A percentile compares a stretch with the other conserved stretches of the same genome.
phyloP scores from a whole-genome alignment of 1,140 invertebrate species.

The Tetraneura akinire region DNA sequence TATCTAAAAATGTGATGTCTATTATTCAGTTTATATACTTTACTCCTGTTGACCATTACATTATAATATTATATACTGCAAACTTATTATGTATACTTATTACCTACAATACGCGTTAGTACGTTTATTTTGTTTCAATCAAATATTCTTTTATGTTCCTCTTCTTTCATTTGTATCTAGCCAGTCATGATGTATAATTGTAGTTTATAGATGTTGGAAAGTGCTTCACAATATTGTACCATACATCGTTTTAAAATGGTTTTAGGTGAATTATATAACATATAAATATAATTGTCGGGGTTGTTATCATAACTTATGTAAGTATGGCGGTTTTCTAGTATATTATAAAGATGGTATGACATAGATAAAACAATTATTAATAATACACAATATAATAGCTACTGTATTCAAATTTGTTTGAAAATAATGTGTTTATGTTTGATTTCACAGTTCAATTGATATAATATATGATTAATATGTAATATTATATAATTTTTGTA shows the following conservation, averaged over 20 bases:
- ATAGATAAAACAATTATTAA: constrained; percentile 33
- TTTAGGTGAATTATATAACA: constrained; percentile 19
- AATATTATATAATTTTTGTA: too few relatives aligned
- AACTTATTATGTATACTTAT: neutral
- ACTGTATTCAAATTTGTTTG: constrained; percentile 16
- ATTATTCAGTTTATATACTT: neutral
- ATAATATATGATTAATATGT: too few relatives aligned
- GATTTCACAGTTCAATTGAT: neutral
- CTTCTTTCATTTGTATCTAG: constrained; percentile 20
- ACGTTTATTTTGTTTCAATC: constrained; percentile 15
- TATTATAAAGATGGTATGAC: neutral
- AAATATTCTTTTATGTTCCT: constrained; percentile 7
- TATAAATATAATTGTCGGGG: constrained; percentile 15
- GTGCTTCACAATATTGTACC: neutral
- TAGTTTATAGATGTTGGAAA: constrained; percentile 11
- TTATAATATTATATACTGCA: neutral
- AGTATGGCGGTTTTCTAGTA: neutral
- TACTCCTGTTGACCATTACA: neutral
- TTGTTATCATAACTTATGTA: neutral
- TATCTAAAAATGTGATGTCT: neutral
- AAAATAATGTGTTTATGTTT: constrained; percentile 33
- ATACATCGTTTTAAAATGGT: constrained; percentile 3
- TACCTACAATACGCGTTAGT: neutral
- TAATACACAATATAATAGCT: constrained; percentile 30
- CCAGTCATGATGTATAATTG: constrained; percentile 43